Evolutionary conservation across 2,888 invertebrate species (phyloP).

Genomic region (Macropis europaea): DNA sequence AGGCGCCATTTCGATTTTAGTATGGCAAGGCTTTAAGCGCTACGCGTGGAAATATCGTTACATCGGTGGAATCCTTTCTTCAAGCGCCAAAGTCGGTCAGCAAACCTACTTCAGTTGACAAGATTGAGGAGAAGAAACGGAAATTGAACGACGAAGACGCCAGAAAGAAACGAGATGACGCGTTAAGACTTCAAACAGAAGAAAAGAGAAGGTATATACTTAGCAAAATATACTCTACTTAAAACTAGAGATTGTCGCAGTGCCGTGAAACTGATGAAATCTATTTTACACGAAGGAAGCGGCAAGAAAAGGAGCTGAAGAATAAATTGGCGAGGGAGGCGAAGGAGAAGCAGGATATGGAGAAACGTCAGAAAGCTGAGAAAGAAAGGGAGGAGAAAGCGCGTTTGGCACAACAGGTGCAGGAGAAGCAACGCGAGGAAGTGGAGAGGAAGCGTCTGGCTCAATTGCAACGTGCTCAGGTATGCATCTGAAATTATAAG

Average conservation of each 20-base stretch:
- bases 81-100: constrained; percentile 71
- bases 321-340: constrained; percentile 81
- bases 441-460: constrained; percentile 78
- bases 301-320: constrained; percentile 83
- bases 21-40: constrained; percentile 73
- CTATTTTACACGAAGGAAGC: constrained; percentile 68
- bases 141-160: constrained; percentile 81
- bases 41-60: constrained; percentile 75
- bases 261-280: not conserved
- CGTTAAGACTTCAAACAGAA: constrained; percentile 83
- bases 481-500: constrained; percentile 25
- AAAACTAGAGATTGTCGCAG: not conserved
- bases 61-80: constrained; percentile 67
- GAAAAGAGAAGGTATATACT: constrained; percentile 82
- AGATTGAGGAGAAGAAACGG: constrained; percentile 74
- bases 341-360: constrained; percentile 80
- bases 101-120: constrained; percentile 69
- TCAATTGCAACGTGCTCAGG: constrained; percentile 71
- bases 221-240: not conserved
- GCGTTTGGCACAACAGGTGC: constrained; percentile 68
- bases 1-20: constrained; percentile 51
- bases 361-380: constrained; percentile 79
- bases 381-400: constrained; percentile 79
- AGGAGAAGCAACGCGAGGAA: constrained; percentile 81
- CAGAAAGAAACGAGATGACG: constrained; percentile 83